Conservation (phyloP, 2,797 vertebrate species). For the Tragelaphus oryx region DNA sequence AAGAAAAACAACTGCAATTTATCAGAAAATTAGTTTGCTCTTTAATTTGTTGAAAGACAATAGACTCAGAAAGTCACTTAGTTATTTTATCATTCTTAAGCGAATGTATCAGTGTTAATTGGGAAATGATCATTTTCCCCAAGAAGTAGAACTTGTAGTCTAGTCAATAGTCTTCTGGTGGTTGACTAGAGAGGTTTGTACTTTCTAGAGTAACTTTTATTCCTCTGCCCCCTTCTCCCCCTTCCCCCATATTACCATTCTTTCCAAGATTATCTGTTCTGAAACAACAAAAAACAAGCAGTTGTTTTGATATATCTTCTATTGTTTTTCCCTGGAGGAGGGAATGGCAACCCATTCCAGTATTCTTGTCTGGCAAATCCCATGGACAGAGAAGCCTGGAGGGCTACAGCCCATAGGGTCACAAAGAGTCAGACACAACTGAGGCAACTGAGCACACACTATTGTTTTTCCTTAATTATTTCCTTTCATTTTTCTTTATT, state of each 20-base stretch:
- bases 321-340: background rate
- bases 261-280: background rate
- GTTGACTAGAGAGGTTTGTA: background rate
- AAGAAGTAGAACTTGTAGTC: background rate
- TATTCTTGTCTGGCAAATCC: background rate
- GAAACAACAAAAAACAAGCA: background rate
- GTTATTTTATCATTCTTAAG: background rate
- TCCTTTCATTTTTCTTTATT: background rate
- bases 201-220: background rate
- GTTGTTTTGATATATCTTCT: background rate
- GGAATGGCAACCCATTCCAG: background rate
- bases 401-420: background rate
- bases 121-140: background rate
- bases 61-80: background rate
- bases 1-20: background rate
- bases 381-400: background rate
- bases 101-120: background rate
- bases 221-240: background rate
- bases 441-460: background rate
- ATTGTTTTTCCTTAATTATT: background rate
- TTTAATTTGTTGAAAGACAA: conserved; percentile 6
- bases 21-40: background rate
- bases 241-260: background rate
- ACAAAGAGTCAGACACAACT: background rate
- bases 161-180: background rate